Evolutionary conservation across 2,797 vertebrate genomes (phyloP), one percentile per base, ranked within the genome.

Genomic region (Nannoperca obscura): DNA sequence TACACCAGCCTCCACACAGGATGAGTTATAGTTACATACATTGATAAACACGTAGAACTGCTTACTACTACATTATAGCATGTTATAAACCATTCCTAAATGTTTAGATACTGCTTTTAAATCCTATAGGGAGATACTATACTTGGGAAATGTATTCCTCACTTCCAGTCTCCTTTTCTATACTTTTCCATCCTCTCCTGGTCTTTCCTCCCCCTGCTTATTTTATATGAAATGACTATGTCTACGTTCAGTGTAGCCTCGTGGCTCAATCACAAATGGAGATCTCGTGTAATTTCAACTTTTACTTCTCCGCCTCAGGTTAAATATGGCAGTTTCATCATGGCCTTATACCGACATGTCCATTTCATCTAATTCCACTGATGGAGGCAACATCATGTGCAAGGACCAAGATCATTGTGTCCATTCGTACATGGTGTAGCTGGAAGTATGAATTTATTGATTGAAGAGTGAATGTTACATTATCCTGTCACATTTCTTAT

Each of bases 391-490:
- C 67, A 68, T 62, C 36, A 68, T 68, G 49, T 55, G 36, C 27
- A n/a, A 57, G 65, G 65, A 36, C 64, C 61, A 15, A 58, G 52
- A 74, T 73, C 77, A 44, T 4, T 27, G 52, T 76, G 53, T 73
- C 20, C 22, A 32, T 36, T 78, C 81, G 36, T 71, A 70, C 38
- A 62, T 57, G 53, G n/a, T 67, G 72, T 72, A 59, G 73, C 76
- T 78, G 62, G 68, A 81, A 79, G 72, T 36, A 58, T 67, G 60
- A 77, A 44, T 3, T 63, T 65, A 87, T 80, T 81, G 78, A 86
- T 40, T 81, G 74, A 74, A 82, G 82, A 53, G 46, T 65, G 74
- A 86, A 57, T 34, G 55, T 71, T 68, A 53, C 59, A 64, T 73
- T 70, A 81, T 74, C 50, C 74, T 61, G 61, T 78, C 74, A 76